A percentile compares a stretch with the other conserved stretches of the same genome.
Conservation (phyloP, 2,888 invertebrate genomes). For the Diarsia rubi region DNA sequence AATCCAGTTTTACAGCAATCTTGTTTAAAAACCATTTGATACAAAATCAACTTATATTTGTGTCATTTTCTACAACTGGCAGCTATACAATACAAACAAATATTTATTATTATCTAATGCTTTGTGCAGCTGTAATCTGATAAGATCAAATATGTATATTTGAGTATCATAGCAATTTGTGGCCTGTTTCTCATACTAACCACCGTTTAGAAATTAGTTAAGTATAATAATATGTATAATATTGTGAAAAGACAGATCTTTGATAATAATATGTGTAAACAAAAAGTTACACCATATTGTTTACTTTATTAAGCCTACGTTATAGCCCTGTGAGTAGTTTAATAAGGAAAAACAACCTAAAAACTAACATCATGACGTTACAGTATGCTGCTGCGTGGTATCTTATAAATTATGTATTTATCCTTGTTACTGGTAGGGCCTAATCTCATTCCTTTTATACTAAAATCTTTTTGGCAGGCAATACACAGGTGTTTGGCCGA, state of each 20-base stretch:
- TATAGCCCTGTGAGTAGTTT: slow-evolving; percentile 15
- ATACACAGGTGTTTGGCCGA: background rate
- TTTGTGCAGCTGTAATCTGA: slow-evolving; percentile 13
- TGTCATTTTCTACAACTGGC: background rate
- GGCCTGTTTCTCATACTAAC: slow-evolving; percentile 67
- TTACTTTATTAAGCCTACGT: background rate
- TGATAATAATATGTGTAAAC: background rate
- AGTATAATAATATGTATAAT: slow-evolving; percentile 22
- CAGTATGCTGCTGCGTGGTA: slow-evolving; percentile 6
- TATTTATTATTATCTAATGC: background rate
- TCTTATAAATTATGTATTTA: background rate
- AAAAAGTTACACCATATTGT: slow-evolving; percentile 8
- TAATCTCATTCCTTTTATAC: background rate
- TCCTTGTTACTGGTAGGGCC: background rate
- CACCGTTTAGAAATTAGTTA: slow-evolving; percentile 72
- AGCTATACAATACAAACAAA: background rate
- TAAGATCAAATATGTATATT: background rate
- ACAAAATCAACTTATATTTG: background rate
- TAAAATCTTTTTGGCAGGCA: background rate
- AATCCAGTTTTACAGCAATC: background rate
- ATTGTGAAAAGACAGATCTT: slow-evolving; percentile 8
- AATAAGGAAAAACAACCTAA: slow-evolving; percentile 25
- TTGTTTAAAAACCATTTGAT: background rate
- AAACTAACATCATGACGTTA: background rate
- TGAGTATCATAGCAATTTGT: background rate